Conservation (phyloP, 2,797 vertebrate genomes). For the Syngnathus acus region DNA sequence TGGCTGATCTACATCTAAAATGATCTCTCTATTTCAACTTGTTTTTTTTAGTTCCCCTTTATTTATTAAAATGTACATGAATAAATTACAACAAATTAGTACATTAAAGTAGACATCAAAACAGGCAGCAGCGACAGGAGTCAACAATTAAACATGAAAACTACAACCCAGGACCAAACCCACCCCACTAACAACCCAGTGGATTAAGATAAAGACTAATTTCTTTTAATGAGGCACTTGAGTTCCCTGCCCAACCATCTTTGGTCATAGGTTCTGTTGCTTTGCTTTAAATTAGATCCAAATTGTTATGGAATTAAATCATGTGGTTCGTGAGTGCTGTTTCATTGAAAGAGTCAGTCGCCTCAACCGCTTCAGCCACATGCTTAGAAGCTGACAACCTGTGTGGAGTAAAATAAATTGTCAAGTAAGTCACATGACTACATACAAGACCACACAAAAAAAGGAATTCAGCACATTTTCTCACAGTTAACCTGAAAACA, state of each 20-base stretch:
- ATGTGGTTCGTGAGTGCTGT: constrained; percentile 18
- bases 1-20: constrained; percentile 7
- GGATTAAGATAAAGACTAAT: constrained; percentile 67
- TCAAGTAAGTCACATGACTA: constrained; percentile 62
- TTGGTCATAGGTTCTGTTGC: constrained; percentile 66
- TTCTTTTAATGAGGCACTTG: constrained; percentile 75
- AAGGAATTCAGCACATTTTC: constrained; percentile 57
- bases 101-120: constrained; percentile 71
- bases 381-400: constrained; percentile 53
- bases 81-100: constrained; percentile 64
- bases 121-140: constrained; percentile 64
- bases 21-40: constrained; percentile 17
- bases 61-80: constrained; percentile 66
- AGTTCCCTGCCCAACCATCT: constrained; percentile 70
- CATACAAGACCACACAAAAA: constrained; percentile 65
- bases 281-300: constrained; percentile 33
- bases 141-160: constrained; percentile 56
- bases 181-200: constrained; percentile 51
- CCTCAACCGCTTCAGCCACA: constrained; percentile 29
- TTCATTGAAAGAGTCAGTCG: constrained; percentile 17
- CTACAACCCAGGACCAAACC: constrained; percentile 36
- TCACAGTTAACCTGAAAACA: constrained; percentile 64
- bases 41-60: constrained; percentile 45
- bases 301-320: constrained; percentile 34
- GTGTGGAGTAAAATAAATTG: constrained; percentile 52